A percentile compares a stretch with the other conserved stretches of the same genome.
Conservation (phyloP, 2,888 invertebrate genomes). For the Dioctria linearis region DNA sequence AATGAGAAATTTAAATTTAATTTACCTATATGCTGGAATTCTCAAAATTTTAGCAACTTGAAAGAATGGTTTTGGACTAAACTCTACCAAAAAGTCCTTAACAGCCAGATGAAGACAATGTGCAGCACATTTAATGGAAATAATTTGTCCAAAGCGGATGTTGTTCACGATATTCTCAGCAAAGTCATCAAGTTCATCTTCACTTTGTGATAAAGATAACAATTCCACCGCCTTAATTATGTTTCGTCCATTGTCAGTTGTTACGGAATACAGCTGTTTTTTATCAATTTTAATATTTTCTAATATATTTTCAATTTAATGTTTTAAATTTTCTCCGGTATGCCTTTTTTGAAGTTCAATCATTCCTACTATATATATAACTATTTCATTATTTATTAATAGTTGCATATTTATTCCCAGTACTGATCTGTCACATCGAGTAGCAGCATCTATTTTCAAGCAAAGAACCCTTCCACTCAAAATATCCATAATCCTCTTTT, state of each 20-base stretch:
- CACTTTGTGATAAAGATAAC: background rate
- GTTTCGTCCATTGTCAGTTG: constrained; percentile 9
- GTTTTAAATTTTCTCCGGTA: background rate
- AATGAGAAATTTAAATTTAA: background rate
- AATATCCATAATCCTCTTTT: no score
- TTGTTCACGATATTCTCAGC: background rate
- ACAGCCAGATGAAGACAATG: background rate
- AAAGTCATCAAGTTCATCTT: background rate
- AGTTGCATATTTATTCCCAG: background rate
- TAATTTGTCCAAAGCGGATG: background rate
- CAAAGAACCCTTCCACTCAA: no score
- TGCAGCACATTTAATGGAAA: background rate
- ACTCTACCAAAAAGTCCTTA: background rate
- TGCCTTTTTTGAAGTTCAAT: background rate
- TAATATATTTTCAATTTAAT: background rate
- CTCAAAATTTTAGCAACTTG: background rate
- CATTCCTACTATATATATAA: background rate
- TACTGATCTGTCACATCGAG: background rate
- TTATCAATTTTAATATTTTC: background rate
- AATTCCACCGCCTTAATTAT: background rate
- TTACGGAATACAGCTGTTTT: background rate
- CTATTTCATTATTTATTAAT: background rate
- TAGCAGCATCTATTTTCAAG: no score
- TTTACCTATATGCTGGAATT: background rate
- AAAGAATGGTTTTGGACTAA: background rate